These are phyloP conservation scores for Unio delphinus DNA, from an alignment of 2,888 invertebrate species.

Conservation along the genomic window DNA sequence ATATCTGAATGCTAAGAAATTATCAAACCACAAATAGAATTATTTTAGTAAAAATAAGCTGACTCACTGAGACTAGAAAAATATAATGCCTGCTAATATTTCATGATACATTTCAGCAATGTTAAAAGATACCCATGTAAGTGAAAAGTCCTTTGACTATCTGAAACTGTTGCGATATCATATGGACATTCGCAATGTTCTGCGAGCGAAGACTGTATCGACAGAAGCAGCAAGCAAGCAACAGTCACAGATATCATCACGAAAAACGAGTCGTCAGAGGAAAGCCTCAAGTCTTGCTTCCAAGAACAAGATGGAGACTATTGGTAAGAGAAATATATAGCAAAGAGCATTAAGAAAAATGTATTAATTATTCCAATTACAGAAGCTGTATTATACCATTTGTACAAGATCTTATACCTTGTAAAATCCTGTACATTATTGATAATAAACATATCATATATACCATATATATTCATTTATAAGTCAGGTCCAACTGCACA, in stretches of 20 bases:
- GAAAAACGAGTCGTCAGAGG: conserved; percentile 18
- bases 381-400: no score
- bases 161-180: conserved; percentile 61
- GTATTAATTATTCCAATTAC: no score
- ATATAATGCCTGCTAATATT: not conserved
- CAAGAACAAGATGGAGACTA: conserved; percentile 31
- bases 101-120: conserved; percentile 41
- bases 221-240: conserved; percentile 15
- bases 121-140: conserved; percentile 32
- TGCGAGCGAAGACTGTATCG: conserved; percentile 62
- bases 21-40: no score
- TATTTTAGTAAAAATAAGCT: not conserved
- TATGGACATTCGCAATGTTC: conserved; percentile 65
- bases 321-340: conserved; percentile 19
- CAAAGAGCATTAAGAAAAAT: not conserved
- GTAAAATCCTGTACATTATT: no score
- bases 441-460: no score
- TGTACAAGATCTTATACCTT: no score
- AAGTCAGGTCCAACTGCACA: no score
- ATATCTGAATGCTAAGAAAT: no score
- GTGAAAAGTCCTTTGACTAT: conserved; percentile 64
- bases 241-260: conserved; percentile 7
- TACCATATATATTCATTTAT: no score
- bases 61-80: not conserved
- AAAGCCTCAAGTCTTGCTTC: conserved; percentile 15